Evolutionary conservation across 2,888 invertebrate species (phyloP).

Genomic region (Perdita meconis): DNA sequence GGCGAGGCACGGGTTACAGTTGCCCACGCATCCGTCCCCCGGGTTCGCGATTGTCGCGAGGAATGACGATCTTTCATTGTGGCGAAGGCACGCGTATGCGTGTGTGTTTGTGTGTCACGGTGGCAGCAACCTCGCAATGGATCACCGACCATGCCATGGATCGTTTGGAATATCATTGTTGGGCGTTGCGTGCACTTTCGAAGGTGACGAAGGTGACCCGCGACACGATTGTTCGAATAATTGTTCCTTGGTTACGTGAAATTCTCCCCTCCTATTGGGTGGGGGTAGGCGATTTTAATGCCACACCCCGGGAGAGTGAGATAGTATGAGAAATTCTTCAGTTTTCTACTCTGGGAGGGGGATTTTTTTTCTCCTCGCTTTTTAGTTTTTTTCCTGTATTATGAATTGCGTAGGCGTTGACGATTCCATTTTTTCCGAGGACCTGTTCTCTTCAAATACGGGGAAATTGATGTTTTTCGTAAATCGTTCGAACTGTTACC

Average conservation of each 20-base stretch:
- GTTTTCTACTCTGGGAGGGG: no score
- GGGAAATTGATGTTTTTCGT: no score
- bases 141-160: slow-evolving; percentile 73
- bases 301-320: slow-evolving; percentile 20
- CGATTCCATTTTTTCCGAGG: no score
- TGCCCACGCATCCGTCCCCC: slow-evolving; percentile 75
- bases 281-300: slow-evolving; percentile 28
- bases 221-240: slow-evolving; percentile 49
- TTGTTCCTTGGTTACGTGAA: slow-evolving; percentile 20
- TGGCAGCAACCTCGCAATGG: slow-evolving; percentile 70
- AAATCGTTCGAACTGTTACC: no score
- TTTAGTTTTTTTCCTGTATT: neutral
- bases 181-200: slow-evolving; percentile 63
- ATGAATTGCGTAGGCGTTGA: no score
- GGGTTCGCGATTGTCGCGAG: slow-evolving; percentile 62
- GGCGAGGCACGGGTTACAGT: slow-evolving; percentile 74
- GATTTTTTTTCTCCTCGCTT: neutral
- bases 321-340: neutral
- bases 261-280: slow-evolving; percentile 9
- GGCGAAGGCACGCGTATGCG: slow-evolving; percentile 35
- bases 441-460: no score
- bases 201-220: slow-evolving; percentile 62
- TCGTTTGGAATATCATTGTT: slow-evolving; percentile 74
- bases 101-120: slow-evolving; percentile 40
- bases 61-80: slow-evolving; percentile 70